Evolutionary conservation across 1,140 invertebrate species (phyloP).

Genomic region (Drosophila lini): DNA sequence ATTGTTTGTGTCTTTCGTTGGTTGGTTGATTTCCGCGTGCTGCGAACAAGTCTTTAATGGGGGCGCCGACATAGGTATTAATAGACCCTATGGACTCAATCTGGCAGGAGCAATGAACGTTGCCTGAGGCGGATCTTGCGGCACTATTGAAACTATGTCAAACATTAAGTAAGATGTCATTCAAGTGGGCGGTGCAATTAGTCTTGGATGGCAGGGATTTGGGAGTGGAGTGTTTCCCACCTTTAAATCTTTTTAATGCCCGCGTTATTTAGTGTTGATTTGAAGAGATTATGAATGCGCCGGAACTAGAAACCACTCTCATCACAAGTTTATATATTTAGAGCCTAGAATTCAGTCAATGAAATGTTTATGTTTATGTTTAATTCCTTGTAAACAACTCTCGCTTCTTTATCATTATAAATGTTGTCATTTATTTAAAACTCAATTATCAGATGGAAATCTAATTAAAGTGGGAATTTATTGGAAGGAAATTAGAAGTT

Average conservation of each 20-base stretch:
- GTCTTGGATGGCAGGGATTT: conserved; percentile 57
- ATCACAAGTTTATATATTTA: not conserved
- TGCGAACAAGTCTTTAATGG: conserved; percentile 63
- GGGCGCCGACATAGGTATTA: conserved; percentile 58
- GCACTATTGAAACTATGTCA: conserved; percentile 64
- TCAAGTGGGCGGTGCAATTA: conserved; percentile 72
- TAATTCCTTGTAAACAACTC: conserved; percentile 19
- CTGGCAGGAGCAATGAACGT: conserved; percentile 64
- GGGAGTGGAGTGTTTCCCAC: not conserved
- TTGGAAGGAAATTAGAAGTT: too few species aligned
- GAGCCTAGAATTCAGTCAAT: not conserved
- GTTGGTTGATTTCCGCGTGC: conserved; percentile 67
- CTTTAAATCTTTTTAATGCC: conserved; percentile 19
- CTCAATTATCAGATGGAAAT: not conserved
- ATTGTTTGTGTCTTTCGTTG: conserved; percentile 25
- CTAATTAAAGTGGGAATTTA: not conserved
- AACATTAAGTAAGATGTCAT: conserved; percentile 79
- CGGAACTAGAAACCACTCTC: conserved; percentile 3
- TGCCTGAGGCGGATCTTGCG: conserved; percentile 11
- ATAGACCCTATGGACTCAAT: conserved; percentile 42
- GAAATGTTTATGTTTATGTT: conserved; percentile 29
- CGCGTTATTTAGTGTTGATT: conserved; percentile 31
- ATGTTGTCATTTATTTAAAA: not conserved
- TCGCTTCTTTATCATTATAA: conserved; percentile 1
- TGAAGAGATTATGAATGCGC: conserved; percentile 15